phyloP scores from a whole-genome alignment of 2,888 invertebrate genomes.

The Athalia rosae region DNA sequence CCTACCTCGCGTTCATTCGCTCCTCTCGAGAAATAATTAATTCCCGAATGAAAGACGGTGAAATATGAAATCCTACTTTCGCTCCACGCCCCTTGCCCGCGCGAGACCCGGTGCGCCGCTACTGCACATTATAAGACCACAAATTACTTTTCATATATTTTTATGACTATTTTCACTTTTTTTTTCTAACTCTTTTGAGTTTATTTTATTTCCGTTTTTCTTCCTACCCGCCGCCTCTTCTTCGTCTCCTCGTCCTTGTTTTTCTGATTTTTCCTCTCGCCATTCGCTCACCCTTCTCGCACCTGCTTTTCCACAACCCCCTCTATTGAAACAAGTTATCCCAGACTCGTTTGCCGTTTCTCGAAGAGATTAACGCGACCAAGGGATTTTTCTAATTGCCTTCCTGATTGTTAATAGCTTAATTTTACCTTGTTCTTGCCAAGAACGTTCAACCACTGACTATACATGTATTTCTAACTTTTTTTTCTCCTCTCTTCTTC shows the following conservation, averaged over 20 bases:
- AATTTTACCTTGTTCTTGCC: constrained; percentile 34
- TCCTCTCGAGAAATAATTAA: constrained; percentile 54
- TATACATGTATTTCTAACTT: not conserved
- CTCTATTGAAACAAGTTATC: constrained; percentile 43
- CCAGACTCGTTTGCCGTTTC: constrained; percentile 19
- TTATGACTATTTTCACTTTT: constrained; percentile 36
- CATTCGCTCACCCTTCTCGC: constrained; percentile 36
- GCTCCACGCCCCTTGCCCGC: constrained; percentile 20
- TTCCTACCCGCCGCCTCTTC: too few species aligned
- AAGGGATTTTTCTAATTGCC: constrained; percentile 42
- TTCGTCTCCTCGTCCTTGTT: constrained; percentile 10
- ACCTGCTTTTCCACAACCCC: constrained; percentile 15
- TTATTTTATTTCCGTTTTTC: not conserved
- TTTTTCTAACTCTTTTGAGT: constrained; percentile 19
- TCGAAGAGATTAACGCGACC: constrained; percentile 40
- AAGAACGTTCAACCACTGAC: constrained; percentile 9
- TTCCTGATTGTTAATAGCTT: constrained; percentile 42
- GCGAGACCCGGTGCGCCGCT: constrained; percentile 16
- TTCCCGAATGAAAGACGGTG: constrained; percentile 54
- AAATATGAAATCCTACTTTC: constrained; percentile 47
- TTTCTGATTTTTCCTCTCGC: constrained; percentile 33
- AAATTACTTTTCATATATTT: constrained; percentile 44
- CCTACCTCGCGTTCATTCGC: constrained; percentile 24
- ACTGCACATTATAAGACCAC: constrained; percentile 41
- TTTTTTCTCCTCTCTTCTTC: not conserved